Base-by-base conservation (phyloP, 1,140 invertebrate species). In the Octopus bimaculoides region DNA sequence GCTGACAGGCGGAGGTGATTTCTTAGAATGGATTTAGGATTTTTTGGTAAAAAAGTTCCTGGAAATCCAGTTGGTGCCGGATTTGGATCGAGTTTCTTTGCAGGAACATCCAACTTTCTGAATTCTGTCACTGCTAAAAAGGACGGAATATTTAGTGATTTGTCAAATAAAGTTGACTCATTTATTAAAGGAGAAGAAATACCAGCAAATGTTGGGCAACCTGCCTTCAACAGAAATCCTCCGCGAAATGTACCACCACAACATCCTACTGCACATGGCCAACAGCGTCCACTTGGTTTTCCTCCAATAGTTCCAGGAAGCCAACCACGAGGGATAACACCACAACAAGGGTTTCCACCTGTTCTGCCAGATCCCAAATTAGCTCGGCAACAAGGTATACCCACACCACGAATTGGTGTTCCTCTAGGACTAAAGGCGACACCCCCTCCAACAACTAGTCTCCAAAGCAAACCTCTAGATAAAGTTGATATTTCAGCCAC, bases 71-170 rank as follows among this genome's bases (percentile, higher is more conserved):
- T 71, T 71, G 26, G 17, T 20, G 66, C 66, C 66, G 66, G 66
- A 14, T 71, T 71, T 71, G 66, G 26, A 41, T 75, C 74, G 12
- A 88, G 87, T 79, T 83, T 89, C 52, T 86, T 86, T 0, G 86
- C 87, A 56, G 88, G 88, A 56, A 88, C 88, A n/a, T 88, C 87
- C 52, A 84, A 86, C 75, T 87, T 89, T 81, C 87, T 89, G 77
- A 87, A 79, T 71, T 87, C 88, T 4, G 84, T 89, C 75, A 82
- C 86, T 53, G 88, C 88, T 54, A 89, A 87, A 77, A 89, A 89
- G 80, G 88, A 89, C 84, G 88, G 88, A 66, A 81, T 89, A 9
- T 82, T 89, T 77, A 89, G 82, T 76, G 87, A 89, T 80, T 78
- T 89, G 17, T 86, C 87, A 7, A 83, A 79, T 14, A 87, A 88